Conservation (phyloP, 1,140 invertebrate genomes). For the Callitettix versicolor region DNA sequence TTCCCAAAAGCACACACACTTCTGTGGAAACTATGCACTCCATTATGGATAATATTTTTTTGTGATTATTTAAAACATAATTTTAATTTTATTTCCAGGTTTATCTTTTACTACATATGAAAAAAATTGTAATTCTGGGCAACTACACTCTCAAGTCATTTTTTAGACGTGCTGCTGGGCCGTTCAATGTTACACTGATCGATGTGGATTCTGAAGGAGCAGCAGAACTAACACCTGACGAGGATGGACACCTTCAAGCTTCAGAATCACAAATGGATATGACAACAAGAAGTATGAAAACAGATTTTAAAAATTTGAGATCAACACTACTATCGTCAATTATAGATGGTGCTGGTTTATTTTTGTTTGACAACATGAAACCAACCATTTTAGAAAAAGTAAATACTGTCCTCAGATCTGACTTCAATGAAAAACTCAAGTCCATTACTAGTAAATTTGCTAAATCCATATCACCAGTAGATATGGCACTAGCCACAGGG, state of each 20-base stretch:
- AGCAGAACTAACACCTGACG: conserved; percentile 55
- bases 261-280: conserved; percentile 69
- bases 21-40: too few species aligned
- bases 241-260: conserved; percentile 59
- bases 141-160: conserved; percentile 62
- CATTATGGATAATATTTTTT: too few species aligned
- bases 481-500: conserved; percentile 62
- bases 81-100: conserved; percentile 22
- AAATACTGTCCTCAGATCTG: conserved; percentile 45
- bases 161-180: conserved; percentile 54
- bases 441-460: conserved; percentile 37
- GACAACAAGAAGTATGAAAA: conserved; percentile 57
- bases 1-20: too few species aligned
- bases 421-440: conserved; percentile 24
- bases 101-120: conserved; percentile 25
- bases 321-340: conserved; percentile 30
- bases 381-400: conserved; percentile 68
- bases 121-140: conserved; percentile 50
- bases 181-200: conserved; percentile 61
- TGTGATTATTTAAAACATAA: too few species aligned
- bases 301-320: conserved; percentile 72
- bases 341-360: too few species aligned
- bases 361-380: conserved; percentile 71
- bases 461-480: conserved; percentile 49
- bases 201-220: conserved; percentile 53